Base-by-base conservation (phyloP, 2,113 vertebrate genomes). In the Phoxinus phoxinus region DNA sequence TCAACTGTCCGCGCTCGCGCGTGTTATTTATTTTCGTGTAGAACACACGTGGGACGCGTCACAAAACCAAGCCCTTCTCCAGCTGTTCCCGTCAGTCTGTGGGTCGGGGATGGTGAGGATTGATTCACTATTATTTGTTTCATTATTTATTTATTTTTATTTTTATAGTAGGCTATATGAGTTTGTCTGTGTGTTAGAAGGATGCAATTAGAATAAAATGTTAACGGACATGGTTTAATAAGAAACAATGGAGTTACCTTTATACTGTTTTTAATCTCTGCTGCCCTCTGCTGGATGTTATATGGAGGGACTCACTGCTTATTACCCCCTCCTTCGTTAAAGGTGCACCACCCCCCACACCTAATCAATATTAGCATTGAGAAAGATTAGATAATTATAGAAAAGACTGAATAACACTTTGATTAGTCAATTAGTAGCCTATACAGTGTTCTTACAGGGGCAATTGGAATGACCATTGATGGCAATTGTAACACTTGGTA, bases 1-100 rank as follows among this genome's bases (percentile, higher is more conserved):
- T 12, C 10, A 0, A 9, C 27, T 37, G 21, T 9, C 23, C 41
- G 21, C 1, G 19, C 41, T 3, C 58, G 4, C 32, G 59, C 4
- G 53, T 72, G 51, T 83, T 75, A 86, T 83, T 83, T 79, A 81
- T 78, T 58, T 74, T 53, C 74, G 65, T 79, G 48, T 11, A 44
- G n/a, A 27, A 56, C 63, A 73, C 84, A 86, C 84, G 84, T 86
- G 87, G 84, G 74, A 65, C 41, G 73, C 63, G 73, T 69, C 84
- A 83, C 79, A 73, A 86, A 56, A 88, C 77, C 61, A 79, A 53
- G 17, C 58, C 44, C 75, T 73, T 69, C 80, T 27, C 73, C 59
- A 81, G 77, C 41, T 82, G 80, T 69, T 69, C 44, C 12, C 11
- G 44, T 53, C 63, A 82, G 10, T 53, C 77, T 10, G 2, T 21